Percentiles rank a stretch among this genome's conserved stretches.
These are phyloP conservation scores for Montipora sp. DNA, from an alignment of 64 coral and sea anemone species.

Conservation along the genomic window DNA sequence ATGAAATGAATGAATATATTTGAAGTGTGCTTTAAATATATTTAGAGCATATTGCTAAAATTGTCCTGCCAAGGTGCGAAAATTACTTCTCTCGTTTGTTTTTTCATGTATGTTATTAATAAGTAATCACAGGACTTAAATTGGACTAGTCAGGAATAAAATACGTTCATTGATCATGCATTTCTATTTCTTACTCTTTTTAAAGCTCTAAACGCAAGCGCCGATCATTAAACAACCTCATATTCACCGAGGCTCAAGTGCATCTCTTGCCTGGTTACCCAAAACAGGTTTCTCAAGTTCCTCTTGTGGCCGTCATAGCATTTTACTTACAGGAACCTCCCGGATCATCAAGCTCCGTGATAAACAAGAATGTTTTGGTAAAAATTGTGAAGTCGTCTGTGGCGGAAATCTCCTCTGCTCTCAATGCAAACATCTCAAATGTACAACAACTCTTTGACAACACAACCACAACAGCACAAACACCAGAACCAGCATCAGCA, in stretches of 20 bases:
- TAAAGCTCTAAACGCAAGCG: not conserved
- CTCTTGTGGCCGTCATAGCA: slow-evolving; percentile 4
- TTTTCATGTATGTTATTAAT: too few species aligned
- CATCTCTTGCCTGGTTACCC: slow-evolving; percentile 33
- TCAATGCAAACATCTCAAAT: slow-evolving; percentile 14
- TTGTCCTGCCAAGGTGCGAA: too few species aligned
- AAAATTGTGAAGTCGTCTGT: not conserved
- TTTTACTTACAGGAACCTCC: slow-evolving; percentile 9
- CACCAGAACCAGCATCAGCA: not conserved
- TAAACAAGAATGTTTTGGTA: not conserved
- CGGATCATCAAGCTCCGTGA: not conserved
- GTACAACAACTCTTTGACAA: not conserved
- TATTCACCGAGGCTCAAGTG: slow-evolving; percentile 12
- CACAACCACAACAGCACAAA: slow-evolving; percentile 17
- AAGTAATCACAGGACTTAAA: too few species aligned
- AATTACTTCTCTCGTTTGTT: too few species aligned
- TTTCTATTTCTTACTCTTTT: not conserved
- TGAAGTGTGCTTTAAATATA: too few species aligned
- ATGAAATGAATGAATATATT: too few species aligned
- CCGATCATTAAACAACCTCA: not conserved
- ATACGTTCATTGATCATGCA: too few species aligned
- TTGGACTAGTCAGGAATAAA: too few species aligned
- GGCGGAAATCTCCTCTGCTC: not conserved
- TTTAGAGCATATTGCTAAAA: too few species aligned
- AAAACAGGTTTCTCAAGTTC: slow-evolving; percentile 8